Base-by-base conservation (phyloP, 2,888 invertebrate genomes). In the Nemapogon koenigi region DNA sequence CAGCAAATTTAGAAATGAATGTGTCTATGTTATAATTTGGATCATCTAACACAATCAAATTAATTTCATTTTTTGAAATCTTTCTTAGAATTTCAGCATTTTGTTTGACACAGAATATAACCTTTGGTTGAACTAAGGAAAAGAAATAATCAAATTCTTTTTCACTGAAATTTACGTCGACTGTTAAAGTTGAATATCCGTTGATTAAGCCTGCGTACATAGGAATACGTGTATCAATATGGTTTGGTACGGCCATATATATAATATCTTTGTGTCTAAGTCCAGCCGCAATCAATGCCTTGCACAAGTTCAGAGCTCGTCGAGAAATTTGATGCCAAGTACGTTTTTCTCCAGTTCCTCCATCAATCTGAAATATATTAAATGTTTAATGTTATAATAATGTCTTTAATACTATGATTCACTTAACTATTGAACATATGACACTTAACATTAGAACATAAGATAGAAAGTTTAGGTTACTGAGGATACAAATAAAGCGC, bases 311-410 rank as follows among this genome's bases (percentile, higher is more conserved):
- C 3, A 33, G n/a, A n/a, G 14, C 11, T n/a, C 17, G 11, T 4
- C 11, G 16, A 11, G 7, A 13, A 13, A 33, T 33, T n/a, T 11
- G 6, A 8, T n/a, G 13, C 11, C 14, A 16, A 6, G 18, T 18
- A 13, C 19, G 19, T 19, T 19, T 33, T 11, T 19, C 4, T 16
- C 33, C 33, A 2, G 33, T 33, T 4, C 7, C 8, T 4, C 13
- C 33, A 11, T 33, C 18, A 3, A 33, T 11, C 33, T 33, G 33
- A 19, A 33, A 30, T 28, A n/a, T n/a, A n/a, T n/a, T n/a, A n/a
- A n/a, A n/a, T n/a, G n/a, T n/a, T n/a, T n/a, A n/a, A n/a, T n/a
- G n/a, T n/a, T n/a, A n/a, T n/a, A n/a, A n/a, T n/a, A n/a, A n/a
- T n/a, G n/a, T n/a, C n/a, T n/a, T n/a, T n/a, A n/a, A n/a, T n/a